Conservation (phyloP, 2,113 vertebrate species). For the Plestiodon gilberti region DNA sequence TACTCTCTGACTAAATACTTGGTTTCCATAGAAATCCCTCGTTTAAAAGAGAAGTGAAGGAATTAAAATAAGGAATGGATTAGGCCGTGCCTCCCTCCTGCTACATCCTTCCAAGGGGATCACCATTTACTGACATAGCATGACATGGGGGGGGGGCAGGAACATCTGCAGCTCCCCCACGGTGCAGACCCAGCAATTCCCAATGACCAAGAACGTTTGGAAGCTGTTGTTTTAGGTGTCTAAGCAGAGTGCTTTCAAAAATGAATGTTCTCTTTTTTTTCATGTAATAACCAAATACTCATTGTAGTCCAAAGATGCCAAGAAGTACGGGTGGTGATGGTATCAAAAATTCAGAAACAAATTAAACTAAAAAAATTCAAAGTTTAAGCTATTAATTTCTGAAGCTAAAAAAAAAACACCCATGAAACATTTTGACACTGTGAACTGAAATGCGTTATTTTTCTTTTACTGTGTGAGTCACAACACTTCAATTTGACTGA, state of each 20-base stretch:
- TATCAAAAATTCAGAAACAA: neutral
- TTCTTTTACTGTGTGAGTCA: neutral
- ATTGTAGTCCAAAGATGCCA: neutral
- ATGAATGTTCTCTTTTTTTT: neutral
- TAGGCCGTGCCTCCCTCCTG: neutral
- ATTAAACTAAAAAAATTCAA: neutral
- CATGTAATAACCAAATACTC: neutral
- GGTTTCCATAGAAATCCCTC: neutral
- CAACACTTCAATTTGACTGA: neutral
- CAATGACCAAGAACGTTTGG: neutral
- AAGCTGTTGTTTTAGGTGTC: neutral
- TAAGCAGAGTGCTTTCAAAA: neutral
- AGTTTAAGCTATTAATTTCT: neutral
- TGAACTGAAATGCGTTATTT: slow-evolving; percentile 1
- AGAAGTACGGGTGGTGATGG: no score
- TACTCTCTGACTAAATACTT: neutral
- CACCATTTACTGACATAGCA: neutral
- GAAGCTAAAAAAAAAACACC: neutral
- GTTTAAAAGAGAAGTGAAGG: neutral
- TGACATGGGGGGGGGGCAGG: neutral
- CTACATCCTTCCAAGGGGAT: neutral
- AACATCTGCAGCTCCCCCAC: neutral
- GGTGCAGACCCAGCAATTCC: neutral
- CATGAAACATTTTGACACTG: neutral
- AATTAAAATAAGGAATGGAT: neutral